Conservation (phyloP, 2,888 invertebrate genomes). For the Netelia fuscicornis region DNA sequence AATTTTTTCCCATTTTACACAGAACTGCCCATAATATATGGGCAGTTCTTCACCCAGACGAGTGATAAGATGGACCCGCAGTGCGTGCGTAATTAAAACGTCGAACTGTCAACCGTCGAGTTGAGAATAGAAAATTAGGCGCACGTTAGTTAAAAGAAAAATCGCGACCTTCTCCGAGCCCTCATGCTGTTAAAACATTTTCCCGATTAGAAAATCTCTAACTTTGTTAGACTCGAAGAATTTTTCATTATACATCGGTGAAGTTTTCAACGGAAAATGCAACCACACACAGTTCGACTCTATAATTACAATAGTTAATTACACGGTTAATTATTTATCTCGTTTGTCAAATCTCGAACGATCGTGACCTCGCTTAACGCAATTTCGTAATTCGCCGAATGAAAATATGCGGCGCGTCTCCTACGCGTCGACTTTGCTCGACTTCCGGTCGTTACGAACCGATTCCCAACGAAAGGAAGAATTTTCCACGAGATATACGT, state of each 20-base stretch:
- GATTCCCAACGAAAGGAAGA: constrained; percentile 22
- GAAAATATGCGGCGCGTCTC: constrained; percentile 24
- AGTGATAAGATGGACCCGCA: constrained; percentile 31
- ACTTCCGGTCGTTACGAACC: constrained; percentile 51
- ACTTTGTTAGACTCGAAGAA: background rate
- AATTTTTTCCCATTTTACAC: background rate
- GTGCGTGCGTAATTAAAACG: constrained; percentile 34
- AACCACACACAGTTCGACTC: background rate
- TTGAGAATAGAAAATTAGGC: no score
- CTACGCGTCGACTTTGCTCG: constrained; percentile 10
- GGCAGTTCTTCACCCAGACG: background rate
- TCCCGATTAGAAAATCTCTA: background rate
- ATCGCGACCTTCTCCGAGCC: constrained; percentile 18
- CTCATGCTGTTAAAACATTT: constrained; percentile 17
- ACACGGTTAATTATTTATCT: background rate
- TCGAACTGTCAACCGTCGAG: constrained; percentile 32
- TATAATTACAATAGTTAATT: background rate
- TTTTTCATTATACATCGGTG: background rate
- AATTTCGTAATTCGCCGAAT: constrained; percentile 18
- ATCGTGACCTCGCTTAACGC: background rate
- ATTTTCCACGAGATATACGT: constrained; percentile 54
- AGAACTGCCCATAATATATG: background rate
- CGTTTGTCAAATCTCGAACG: constrained; percentile 4
- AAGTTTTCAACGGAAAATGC: background rate
- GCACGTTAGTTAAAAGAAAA: constrained; percentile 9